A percentile compares a stretch with the other conserved stretches of the same genome.
These are phyloP conservation scores for Physocephala rufipes DNA, from an alignment of 2,888 invertebrate genomes.

Conservation along the genomic window DNA sequence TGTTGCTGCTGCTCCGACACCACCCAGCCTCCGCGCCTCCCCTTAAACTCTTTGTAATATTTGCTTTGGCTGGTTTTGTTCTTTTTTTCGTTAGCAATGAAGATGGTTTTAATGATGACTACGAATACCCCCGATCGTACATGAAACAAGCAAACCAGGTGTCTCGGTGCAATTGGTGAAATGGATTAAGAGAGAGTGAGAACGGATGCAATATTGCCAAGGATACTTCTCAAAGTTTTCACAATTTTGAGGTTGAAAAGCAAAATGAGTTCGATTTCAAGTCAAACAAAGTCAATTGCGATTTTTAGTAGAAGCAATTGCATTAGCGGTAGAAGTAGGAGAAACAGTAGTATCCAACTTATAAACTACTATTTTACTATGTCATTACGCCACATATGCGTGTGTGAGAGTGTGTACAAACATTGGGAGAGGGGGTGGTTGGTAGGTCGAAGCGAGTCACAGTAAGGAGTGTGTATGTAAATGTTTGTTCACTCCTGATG, in stretches of 20 bases:
- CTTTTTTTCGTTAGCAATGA: background rate
- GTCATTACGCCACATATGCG: background rate
- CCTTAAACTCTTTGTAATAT: too few relatives aligned
- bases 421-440: background rate
- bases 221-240: slow-evolving; percentile 9
- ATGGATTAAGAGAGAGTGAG: background rate
- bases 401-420: background rate
- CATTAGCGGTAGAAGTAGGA: too few relatives aligned
- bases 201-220: background rate
- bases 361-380: background rate
- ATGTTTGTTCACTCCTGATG: slow-evolving; percentile 14
- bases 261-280: slow-evolving; percentile 30
- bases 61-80: too few relatives aligned
- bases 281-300: slow-evolving; percentile 31
- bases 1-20: too few relatives aligned
- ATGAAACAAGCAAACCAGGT: slow-evolving; percentile 4
- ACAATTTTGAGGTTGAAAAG: slow-evolving; percentile 21
- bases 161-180: too few relatives aligned
- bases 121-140: background rate
- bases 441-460: background rate
- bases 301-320: background rate
- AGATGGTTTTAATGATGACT: background rate
- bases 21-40: too few relatives aligned
- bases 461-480: background rate
- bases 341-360: slow-evolving; percentile 12